Base-by-base conservation (phyloP, 1,140 invertebrate genomes). In the Microplitis mediator region DNA sequence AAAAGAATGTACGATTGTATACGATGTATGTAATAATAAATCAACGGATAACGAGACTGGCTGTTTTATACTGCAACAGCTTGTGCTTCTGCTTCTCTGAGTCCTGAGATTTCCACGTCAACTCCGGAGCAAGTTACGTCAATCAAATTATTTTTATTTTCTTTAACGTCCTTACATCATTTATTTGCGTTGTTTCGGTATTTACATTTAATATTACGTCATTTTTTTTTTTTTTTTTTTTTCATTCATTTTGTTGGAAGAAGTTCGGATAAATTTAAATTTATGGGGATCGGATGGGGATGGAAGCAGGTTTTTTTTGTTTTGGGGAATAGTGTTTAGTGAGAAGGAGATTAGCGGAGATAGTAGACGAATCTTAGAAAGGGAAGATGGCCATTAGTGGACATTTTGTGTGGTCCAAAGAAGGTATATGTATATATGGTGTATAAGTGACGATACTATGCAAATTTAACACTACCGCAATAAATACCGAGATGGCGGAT, bases 331-430 rank as follows among this genome's bases (percentile, higher is more conserved):
- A 71, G 45, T 71, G 9, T 32, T 35, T n/a, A 54, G 13, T 31
- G 66, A 68, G 14, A 23, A 16, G 35, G 23, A 23, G 35, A 45
- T 60, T 51, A 23, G 35, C 54, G 39, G 23, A 68, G 35, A 72
- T 72, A 60, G 51, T 45, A 32, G 64, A 36, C 60, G 60, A 50
- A 56, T 35, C 14, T 39, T 32, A 56, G 54, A 60, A 23, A 67
- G 70, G 16, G 39, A 56, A 50, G 72, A 78, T 77, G 79, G 77
- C 84, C 84, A 86, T 87, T 86, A 87, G 84, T 84, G 83, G 79
- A 81, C 83, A 85, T 86, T 86, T 86, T 87, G 85, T 86, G 84
- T 86, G 85, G 84, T 87, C 85, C 80, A 73, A 65, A 70, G 71
- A 75, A 78, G 39, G 39, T 45, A 45, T 45, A 45, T 45, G 39